Conservation (phyloP, 2,113 vertebrate genomes). For the Murina feae region DNA sequence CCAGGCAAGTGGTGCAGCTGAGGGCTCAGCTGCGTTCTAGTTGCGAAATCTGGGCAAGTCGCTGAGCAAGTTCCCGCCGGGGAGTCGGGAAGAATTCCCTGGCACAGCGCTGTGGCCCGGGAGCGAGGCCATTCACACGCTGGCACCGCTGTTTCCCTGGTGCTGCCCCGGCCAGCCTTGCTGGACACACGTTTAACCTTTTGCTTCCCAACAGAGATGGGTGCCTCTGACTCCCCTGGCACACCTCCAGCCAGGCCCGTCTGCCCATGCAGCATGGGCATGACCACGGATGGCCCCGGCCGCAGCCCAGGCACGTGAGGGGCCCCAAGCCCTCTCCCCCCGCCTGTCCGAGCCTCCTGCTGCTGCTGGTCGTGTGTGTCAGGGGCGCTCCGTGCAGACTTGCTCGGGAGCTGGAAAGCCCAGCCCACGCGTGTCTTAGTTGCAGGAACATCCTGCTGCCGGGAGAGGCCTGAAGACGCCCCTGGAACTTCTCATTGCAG, state of each 20-base stretch:
- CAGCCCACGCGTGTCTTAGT: background rate
- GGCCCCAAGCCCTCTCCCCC: too few relatives aligned
- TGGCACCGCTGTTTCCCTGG: background rate
- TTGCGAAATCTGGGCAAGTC: background rate
- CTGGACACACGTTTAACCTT: background rate
- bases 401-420: background rate
- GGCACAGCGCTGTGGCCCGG: background rate
- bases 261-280: too few relatives aligned
- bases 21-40: background rate
- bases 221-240: background rate
- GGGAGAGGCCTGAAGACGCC: background rate
- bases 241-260: background rate
- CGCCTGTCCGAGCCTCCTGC: background rate
- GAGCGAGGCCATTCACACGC: background rate
- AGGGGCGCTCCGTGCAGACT: background rate
- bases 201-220: background rate
- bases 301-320: background rate
- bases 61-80: background rate
- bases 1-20: accelerated
- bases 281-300: background rate
- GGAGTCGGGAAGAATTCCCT: background rate
- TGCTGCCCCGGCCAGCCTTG: background rate
- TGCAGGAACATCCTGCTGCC: background rate
- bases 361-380: background rate
- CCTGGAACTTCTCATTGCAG: background rate